Conservation (phyloP, 2,113 vertebrate species). For the Leptocoma aspasia region DNA sequence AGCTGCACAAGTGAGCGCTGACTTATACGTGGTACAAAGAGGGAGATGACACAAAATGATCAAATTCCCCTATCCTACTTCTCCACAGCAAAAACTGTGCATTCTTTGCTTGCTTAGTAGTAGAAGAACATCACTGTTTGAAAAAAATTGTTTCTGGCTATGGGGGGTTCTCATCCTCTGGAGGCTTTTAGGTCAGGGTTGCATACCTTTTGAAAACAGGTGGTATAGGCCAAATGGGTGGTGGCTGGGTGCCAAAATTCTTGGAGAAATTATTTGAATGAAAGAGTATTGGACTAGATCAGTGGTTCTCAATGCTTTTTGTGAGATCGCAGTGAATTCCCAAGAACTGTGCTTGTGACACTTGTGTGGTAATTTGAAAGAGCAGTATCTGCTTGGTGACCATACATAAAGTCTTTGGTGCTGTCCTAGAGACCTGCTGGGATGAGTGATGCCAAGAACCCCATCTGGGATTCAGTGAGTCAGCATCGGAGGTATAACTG, state of each 20-base stretch:
- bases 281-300: not conserved
- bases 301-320: not conserved
- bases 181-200: not conserved
- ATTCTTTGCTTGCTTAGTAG: accelerated
- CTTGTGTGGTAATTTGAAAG: not conserved
- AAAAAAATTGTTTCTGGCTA: not conserved
- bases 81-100: not conserved
- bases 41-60: not conserved
- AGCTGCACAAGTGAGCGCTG: not conserved
- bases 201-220: not conserved
- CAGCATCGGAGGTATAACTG: not conserved
- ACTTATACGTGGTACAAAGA: not conserved
- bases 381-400: not conserved
- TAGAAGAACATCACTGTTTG: not conserved
- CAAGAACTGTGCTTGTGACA: not conserved
- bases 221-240: not conserved
- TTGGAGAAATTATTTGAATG: not conserved
- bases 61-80: not conserved
- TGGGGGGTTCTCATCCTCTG: not conserved
- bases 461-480: not conserved
- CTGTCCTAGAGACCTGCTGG: not conserved
- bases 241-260: not conserved
- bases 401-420: not conserved
- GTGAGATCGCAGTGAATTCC: not conserved
- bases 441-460: not conserved